These are phyloP conservation scores for Acanthopleura granulata DNA, from an alignment of 2,888 invertebrate species.

Conservation along the genomic window DNA sequence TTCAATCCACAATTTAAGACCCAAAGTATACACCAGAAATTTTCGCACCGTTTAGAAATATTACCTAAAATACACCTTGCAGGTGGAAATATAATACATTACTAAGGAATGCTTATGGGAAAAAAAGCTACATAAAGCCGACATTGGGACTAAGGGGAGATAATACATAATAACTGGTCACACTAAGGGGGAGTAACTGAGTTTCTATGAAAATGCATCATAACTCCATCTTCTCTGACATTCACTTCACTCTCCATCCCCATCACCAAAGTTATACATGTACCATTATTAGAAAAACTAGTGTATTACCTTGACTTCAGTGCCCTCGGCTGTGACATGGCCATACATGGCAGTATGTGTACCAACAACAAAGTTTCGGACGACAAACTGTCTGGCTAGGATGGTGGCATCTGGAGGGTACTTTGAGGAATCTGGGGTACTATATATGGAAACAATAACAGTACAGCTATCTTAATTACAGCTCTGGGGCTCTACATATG, in stretches of 20 bases:
- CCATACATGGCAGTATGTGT: conserved; percentile 66
- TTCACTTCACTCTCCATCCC: too few relatives aligned
- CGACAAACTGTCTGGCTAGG: conserved; percentile 60
- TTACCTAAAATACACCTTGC: too few relatives aligned
- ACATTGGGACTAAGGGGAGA: background rate
- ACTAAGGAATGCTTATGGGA: too few relatives aligned
- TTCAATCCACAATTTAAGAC: too few relatives aligned
- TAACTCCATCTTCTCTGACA: too few relatives aligned
- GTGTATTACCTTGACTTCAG: conserved; percentile 56
- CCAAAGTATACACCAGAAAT: too few relatives aligned
- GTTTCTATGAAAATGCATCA: background rate
- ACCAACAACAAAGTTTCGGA: conserved; percentile 67
- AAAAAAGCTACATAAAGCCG: too few relatives aligned
- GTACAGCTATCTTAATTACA: too few relatives aligned
- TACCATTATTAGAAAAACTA: conserved; percentile 2
- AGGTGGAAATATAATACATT: too few relatives aligned
- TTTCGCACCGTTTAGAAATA: too few relatives aligned
- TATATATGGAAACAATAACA: background rate
- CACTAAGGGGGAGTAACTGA: background rate
- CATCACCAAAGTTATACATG: too few relatives aligned
- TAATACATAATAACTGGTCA: background rate
- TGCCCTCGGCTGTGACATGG: conserved; percentile 64
- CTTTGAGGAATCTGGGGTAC: conserved; percentile 30
- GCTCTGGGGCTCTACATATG: too few relatives aligned
- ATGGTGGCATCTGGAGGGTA: conserved; percentile 68